phyloP scores from a whole-genome alignment of 2,797 vertebrate species.

The Aeoliscus strigatus region DNA sequence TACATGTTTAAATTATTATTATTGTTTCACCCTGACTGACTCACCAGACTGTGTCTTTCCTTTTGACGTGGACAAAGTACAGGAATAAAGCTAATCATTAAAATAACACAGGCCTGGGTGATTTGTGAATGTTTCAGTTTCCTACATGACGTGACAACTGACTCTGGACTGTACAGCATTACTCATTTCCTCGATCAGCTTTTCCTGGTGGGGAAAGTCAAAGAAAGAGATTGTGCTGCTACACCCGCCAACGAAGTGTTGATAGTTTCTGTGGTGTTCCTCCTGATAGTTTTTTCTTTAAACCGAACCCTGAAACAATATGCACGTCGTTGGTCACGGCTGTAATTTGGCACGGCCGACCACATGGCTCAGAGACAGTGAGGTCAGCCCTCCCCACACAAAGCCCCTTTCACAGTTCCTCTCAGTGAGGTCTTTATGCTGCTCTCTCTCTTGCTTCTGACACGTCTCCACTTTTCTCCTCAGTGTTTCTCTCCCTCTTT shows the following conservation, averaged over 20 bases:
- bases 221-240: background rate
- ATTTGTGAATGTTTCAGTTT: slow-evolving; percentile 28
- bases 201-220: slow-evolving; percentile 17
- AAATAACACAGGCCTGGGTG: slow-evolving; percentile 27
- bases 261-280: slow-evolving; percentile 21
- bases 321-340: slow-evolving; percentile 41
- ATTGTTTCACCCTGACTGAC: slow-evolving; percentile 11
- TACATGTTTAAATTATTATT: background rate
- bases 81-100: slow-evolving; percentile 36
- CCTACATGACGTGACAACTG: slow-evolving; percentile 39
- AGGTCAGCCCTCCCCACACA: slow-evolving; percentile 67
- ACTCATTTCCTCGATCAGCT: slow-evolving; percentile 21
- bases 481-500: slow-evolving; percentile 13
- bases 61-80: slow-evolving; percentile 27
- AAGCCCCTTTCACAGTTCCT: slow-evolving; percentile 60
- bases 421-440: slow-evolving; percentile 70
- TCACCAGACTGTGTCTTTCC: background rate
- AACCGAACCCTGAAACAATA: slow-evolving; percentile 42
- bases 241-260: slow-evolving; percentile 13
- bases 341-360: slow-evolving; percentile 49
- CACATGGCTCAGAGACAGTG: slow-evolving; percentile 62
- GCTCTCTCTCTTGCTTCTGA: slow-evolving; percentile 35
- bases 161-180: slow-evolving; percentile 16
- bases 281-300: slow-evolving; percentile 23
- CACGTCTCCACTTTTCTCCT: slow-evolving; percentile 60